Conservation (phyloP, 2,888 invertebrate genomes). For the Pherbina coryleti region DNA sequence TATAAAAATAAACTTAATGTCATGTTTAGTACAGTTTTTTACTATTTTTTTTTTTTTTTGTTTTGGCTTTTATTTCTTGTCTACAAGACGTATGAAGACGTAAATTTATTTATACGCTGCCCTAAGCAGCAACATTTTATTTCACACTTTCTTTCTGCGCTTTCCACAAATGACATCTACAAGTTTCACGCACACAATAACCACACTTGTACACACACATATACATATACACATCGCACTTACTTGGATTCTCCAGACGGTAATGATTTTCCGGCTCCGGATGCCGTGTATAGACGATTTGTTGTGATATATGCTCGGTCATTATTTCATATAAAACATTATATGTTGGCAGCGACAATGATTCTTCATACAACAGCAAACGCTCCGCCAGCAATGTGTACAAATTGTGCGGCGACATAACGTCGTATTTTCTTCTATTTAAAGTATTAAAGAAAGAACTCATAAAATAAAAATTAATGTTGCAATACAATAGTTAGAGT, state of each 20-base stretch:
- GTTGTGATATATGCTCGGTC: conserved; percentile 96
- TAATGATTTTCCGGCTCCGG: conserved; percentile 96
- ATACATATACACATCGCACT: conserved; percentile 64
- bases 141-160: neutral
- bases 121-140: neutral
- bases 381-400: conserved; percentile 96
- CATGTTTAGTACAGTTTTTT: no score
- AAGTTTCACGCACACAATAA: neutral
- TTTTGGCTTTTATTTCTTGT: no score
- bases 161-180: neutral
- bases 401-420: conserved; percentile 98
- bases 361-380: conserved; percentile 88
- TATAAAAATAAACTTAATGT: no score
- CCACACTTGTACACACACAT: neutral
- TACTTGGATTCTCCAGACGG: conserved; percentile 96
- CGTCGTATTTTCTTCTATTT: conserved; percentile 94
- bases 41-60: no score
- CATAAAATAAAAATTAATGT: neutral
- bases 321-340: conserved; percentile 98
- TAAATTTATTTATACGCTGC: no score
- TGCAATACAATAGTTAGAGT: neutral
- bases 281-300: conserved; percentile 93
- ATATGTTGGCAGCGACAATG: conserved; percentile 93
- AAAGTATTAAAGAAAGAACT: conserved; percentile 9
- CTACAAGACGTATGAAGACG: no score